Conservation (phyloP, 2,113 vertebrate species). For the Vidua chalybeata region DNA sequence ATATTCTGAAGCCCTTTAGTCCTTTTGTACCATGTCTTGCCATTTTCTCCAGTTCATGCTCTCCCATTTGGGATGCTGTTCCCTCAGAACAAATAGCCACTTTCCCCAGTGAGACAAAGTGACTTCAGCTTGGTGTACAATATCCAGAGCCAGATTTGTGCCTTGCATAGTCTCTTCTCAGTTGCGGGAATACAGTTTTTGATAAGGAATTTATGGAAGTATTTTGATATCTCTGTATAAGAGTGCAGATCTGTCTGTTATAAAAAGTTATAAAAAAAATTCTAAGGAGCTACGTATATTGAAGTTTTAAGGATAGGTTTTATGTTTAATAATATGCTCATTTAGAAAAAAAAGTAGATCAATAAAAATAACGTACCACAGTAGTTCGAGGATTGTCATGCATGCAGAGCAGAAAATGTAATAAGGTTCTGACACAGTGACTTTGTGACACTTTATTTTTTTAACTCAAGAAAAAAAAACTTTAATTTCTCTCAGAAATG, state of each 20-base stretch:
- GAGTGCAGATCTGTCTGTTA: neutral
- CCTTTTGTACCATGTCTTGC: neutral
- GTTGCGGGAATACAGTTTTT: neutral
- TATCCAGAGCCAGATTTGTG: rapidly evolving
- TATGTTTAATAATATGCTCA: neutral
- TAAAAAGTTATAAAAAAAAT: neutral
- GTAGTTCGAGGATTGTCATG: neutral
- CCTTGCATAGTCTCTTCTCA: neutral
- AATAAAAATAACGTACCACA: neutral
- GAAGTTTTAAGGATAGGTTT: neutral
- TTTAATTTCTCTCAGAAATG: neutral
- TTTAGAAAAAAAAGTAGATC: neutral
- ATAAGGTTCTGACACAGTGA: neutral
- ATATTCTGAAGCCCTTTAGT: neutral
- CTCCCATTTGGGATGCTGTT: neutral
- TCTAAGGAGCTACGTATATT: neutral
- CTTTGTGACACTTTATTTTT: neutral
- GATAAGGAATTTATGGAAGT: neutral
- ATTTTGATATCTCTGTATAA: neutral
- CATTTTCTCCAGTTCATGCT: neutral
- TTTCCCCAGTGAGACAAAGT: neutral
- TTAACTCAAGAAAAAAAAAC: neutral
- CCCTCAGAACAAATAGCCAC: neutral
- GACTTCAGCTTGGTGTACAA: neutral
- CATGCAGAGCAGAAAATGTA: neutral